phyloP scores from a whole-genome alignment of 2,113 vertebrate genomes.

The Anoplopoma fimbria region DNA sequence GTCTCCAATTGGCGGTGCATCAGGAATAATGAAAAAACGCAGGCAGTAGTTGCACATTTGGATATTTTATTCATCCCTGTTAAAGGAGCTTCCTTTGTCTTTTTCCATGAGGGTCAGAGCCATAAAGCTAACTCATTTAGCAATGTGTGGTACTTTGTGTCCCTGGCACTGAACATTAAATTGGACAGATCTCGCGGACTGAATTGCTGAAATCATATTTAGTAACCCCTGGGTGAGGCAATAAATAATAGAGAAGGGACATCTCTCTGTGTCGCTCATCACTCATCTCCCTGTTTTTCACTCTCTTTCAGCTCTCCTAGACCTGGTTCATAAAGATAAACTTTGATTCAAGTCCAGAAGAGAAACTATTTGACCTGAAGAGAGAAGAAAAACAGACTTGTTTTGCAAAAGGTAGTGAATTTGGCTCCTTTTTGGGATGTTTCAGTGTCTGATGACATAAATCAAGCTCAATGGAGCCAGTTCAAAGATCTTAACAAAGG shows the following conservation, averaged over 20 bases:
- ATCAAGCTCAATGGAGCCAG: slow-evolving; percentile 39
- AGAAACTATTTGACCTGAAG: slow-evolving; percentile 31
- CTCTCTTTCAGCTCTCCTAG: slow-evolving; percentile 15
- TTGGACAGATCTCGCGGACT: too few species aligned
- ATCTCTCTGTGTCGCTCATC: neutral
- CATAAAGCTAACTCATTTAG: neutral
- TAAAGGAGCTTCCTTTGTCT: slow-evolving; percentile 9
- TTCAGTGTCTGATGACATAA: slow-evolving; percentile 57
- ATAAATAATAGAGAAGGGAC: neutral
- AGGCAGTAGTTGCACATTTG: too few species aligned
- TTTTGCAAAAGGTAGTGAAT: slow-evolving; percentile 49
- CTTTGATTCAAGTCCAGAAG: slow-evolving; percentile 2
- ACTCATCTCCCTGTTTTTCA: slow-evolving; percentile 3
- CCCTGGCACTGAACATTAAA: too few species aligned
- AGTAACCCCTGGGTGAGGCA: neutral
- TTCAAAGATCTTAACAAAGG: slow-evolving; percentile 45
- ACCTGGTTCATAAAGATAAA: slow-evolving; percentile 41
- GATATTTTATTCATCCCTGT: neutral
- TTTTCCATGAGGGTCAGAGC: neutral
- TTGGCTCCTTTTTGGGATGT: slow-evolving; percentile 41
- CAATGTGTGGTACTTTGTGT: neutral
- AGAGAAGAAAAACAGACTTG: slow-evolving; percentile 68
- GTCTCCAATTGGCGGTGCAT: too few species aligned
- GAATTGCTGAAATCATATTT: neutral
- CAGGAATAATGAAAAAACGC: too few species aligned